These are phyloP conservation scores for Ginglymostoma cirratum DNA, from an alignment of 2,113 vertebrate genomes.

Conservation along the genomic window DNA sequence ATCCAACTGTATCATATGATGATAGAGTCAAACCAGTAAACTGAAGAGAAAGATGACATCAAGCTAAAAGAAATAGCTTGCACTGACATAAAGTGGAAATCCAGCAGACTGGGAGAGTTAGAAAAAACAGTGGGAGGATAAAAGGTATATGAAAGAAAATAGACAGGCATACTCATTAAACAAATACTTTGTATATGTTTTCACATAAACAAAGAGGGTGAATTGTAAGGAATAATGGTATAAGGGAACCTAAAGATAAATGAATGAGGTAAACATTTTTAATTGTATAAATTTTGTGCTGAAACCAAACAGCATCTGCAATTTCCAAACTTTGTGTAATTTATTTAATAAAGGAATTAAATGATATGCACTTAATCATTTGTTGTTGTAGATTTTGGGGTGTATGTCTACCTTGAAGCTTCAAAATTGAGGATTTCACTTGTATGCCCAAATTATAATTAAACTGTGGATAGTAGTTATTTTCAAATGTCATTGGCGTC, in stretches of 20 bases:
- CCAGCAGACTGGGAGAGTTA: not conserved
- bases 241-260: not conserved
- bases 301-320: not conserved
- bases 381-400: no score
- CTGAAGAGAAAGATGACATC: not conserved
- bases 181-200: not conserved
- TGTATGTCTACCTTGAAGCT: no score
- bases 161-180: not conserved
- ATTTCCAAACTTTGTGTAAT: not conserved
- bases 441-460: no score
- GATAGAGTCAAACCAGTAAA: not conserved
- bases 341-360: not conserved
- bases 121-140: not conserved
- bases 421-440: no score
- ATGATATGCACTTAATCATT: not conserved
- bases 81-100: not conserved
- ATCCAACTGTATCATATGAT: not conserved
- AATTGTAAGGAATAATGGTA: not conserved
- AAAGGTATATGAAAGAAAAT: not conserved
- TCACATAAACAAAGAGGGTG: not conserved
- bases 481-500: no score
- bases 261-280: not conserved
- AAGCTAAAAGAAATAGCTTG: not conserved
- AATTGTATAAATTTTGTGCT: not conserved
- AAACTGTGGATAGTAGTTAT: no score